Evolutionary conservation across 1,140 invertebrate genomes (phyloP), one percentile per base, ranked within the genome.

Genomic region (Parasteatoda tepidariorum): DNA sequence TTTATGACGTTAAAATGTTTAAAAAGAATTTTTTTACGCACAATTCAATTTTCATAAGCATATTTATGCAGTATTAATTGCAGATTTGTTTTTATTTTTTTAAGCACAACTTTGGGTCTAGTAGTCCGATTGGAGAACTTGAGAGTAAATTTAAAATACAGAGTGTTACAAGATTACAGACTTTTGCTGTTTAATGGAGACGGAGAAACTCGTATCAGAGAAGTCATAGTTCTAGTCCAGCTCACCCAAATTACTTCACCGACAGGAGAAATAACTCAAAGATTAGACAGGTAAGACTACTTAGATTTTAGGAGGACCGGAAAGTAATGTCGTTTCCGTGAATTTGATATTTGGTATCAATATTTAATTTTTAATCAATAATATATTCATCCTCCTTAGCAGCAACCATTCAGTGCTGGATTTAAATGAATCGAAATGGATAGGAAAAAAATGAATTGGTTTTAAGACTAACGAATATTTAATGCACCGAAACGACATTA

Each of bases 101-200:
- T 3, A 22, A 83, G 81, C 24, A 86, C 84, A 9, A 85, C 86
- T 0, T 30, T 87, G 2, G 87, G 87, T n/a, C 34, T 87, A 13
- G 86, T 87, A 0, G 83, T 87, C 6, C 82, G 84, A 4, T 34
- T 87, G 15, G 85, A 87, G 33, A 85, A 86, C 9, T 18, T 86
- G n/a, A 70, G 84, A 38, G 74, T 86, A 2, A 70, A 41, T 13
- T 62, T 84, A 26, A 86, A 86, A 41, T 87, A 87, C 62, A 71
- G 86, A 30, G 86, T 87, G 0, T 83, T 87, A 3, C 85, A 87
- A 26, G 87, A 86, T 31, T 87, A 86, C 67, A 61, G 85, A 41
- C 74, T 78, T 28, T 84, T 87, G 15, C 68, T 87, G n/a, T 87
- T 87, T 61, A 86, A 87, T 57, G 87, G 87, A 22, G 87, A 87